phyloP scores from a whole-genome alignment of 2,888 invertebrate species.

The Exephanes ischioxanthus region DNA sequence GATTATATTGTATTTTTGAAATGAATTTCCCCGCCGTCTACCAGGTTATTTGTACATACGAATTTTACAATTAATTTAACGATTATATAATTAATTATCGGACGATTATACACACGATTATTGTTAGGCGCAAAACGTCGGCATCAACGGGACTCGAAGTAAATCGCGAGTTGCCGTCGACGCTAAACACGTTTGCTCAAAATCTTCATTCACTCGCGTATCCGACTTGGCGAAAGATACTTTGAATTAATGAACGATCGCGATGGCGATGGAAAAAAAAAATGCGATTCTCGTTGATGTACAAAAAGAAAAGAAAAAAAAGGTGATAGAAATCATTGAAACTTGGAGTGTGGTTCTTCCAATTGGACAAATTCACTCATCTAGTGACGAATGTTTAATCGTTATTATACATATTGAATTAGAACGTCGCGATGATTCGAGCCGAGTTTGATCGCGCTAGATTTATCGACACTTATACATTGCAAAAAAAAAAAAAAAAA shows the following conservation, averaged over 20 bases:
- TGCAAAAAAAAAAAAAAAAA: constrained; percentile 1
- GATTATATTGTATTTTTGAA: constrained; percentile 58
- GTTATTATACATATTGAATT: constrained; percentile 11
- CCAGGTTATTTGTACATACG: constrained; percentile 60
- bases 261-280: not conserved
- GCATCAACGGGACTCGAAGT: not conserved
- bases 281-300: constrained; percentile 28
- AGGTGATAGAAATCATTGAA: constrained; percentile 21
- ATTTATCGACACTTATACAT: constrained; percentile 14
- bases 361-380: constrained; percentile 32
- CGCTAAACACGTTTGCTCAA: constrained; percentile 27
- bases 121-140: constrained; percentile 14
- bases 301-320: constrained; percentile 3
- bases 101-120: constrained; percentile 36
- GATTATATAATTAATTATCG: constrained; percentile 20
- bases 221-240: constrained; percentile 3
- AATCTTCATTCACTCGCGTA: constrained; percentile 18
- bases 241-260: constrained; percentile 1
- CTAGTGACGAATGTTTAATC: constrained; percentile 31
- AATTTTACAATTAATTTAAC: constrained; percentile 48
- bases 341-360: constrained; percentile 33
- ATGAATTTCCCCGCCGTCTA: constrained; percentile 41
- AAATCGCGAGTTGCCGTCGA: not conserved
- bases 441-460: constrained; percentile 6
- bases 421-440: constrained; percentile 6